These are phyloP conservation scores for Trichomalopsis sarcophagae DNA, from an alignment of 1,140 invertebrate species.

Conservation along the genomic window DNA sequence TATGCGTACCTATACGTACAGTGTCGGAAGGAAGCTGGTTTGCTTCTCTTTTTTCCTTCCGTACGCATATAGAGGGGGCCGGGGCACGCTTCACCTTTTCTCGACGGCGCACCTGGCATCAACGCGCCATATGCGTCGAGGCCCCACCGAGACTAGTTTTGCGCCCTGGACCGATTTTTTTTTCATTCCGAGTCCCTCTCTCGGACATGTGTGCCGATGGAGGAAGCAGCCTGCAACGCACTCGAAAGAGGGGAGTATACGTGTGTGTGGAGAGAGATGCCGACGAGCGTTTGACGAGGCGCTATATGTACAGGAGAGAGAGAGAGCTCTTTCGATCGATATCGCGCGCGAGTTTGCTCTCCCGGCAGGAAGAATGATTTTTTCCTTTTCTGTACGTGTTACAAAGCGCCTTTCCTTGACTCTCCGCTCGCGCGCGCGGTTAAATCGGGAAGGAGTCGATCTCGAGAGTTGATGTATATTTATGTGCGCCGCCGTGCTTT, in stretches of 20 bases:
- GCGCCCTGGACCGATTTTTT: slow-evolving; percentile 69
- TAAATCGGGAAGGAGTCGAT: slow-evolving; percentile 41
- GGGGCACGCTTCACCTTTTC: slow-evolving; percentile 68
- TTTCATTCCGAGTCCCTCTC: slow-evolving; percentile 60
- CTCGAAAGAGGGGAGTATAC: slow-evolving; percentile 1
- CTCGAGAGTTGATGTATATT: slow-evolving; percentile 41
- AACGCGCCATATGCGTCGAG: slow-evolving; percentile 69
- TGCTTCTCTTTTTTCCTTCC: slow-evolving; percentile 56
- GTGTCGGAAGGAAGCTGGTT: slow-evolving; percentile 72
- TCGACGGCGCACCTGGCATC: slow-evolving; percentile 70
- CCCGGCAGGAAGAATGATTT: slow-evolving; percentile 26
- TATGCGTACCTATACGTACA: background rate
- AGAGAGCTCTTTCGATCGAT: slow-evolving; percentile 56
- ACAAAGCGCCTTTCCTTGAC: slow-evolving; percentile 46
- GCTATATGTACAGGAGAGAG: slow-evolving; percentile 5
- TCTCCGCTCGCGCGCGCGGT: slow-evolving; percentile 5
- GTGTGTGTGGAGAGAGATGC: slow-evolving; percentile 7
- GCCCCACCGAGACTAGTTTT: slow-evolving; percentile 73
- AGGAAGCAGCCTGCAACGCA: slow-evolving; percentile 33
- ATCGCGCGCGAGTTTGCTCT: slow-evolving; percentile 41
- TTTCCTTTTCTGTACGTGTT: background rate
- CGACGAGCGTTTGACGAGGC: slow-evolving; percentile 20
- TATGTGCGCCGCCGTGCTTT: slow-evolving; percentile 20
- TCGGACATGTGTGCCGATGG: slow-evolving; percentile 47
- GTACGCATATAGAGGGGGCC: slow-evolving; percentile 60